Base-by-base conservation (phyloP, 1,140 invertebrate species). In the Diorhabda carinulata region DNA sequence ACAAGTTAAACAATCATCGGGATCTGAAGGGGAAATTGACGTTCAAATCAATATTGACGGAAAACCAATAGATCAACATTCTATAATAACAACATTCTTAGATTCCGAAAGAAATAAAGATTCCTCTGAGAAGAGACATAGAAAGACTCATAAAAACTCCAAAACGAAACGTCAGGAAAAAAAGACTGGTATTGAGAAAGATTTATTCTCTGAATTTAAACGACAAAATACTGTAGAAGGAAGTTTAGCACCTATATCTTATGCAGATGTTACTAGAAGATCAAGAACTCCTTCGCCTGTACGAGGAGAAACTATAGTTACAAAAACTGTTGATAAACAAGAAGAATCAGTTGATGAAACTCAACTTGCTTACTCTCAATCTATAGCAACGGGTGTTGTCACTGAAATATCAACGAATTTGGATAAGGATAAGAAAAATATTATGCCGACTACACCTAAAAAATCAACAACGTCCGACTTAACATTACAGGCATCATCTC, bases 361-460 rank as follows among this genome's bases (percentile, higher is more conserved):
- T 25, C 25, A 25, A 25, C 25, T 25, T 25, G 25, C 25, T 25
- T 25, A 25, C 25, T 25, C 25, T 25, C 57, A 57, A 57, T 25
- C n/a, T 57, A 57, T 57, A 9, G 57, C 2, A 57, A 47, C 64
- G 45, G 68, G 66, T 47, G 75, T 78, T 56, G 58, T 73, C 6
- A 72, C 74, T 43, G 78, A 78, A 71, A 69, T 78, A 57, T 70
- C 77, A 4, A 79, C 78, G 4, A 76, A 78, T 69, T 66, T 79
- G 5, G 71, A 74, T 64, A 69, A 76, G 66, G 73, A 76, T 44
- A 75, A 75, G 66, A 66, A 78, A 6, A 73, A 72, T 25, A 69
- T 73, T 47, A 59, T 70, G 2, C 4, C 41, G 43, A 66, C 40
- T 44, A 43, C 10, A 60, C 5, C 9, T 4, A 67, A 67, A 40